These are phyloP conservation scores for Oeneis ivallda DNA, from an alignment of 2,888 invertebrate species.

Conservation along the genomic window DNA sequence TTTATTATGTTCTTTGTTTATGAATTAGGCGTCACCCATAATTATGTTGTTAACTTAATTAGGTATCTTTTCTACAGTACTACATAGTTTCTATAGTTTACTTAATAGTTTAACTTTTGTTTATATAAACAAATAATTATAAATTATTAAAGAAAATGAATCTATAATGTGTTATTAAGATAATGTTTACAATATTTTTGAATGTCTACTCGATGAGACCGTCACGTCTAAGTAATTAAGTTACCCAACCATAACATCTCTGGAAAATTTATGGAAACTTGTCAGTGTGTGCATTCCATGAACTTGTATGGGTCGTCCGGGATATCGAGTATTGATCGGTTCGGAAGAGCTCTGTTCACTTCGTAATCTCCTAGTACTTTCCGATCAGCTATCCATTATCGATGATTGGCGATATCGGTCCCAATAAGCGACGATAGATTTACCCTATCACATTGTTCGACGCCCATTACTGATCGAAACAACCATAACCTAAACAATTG, in stretches of 20 bases:
- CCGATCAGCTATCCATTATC: slow-evolving; percentile 76
- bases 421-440: slow-evolving; percentile 47
- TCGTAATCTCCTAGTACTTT: slow-evolving; percentile 67
- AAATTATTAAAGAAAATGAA: too few relatives aligned
- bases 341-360: slow-evolving; percentile 60
- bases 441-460: background rate
- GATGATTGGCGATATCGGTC: slow-evolving; percentile 64
- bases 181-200: too few relatives aligned
- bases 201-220: background rate
- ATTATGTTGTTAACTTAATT: too few relatives aligned
- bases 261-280: slow-evolving; percentile 41
- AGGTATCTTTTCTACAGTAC: too few relatives aligned
- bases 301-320: slow-evolving; percentile 55
- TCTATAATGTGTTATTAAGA: too few relatives aligned
- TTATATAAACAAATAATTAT: too few relatives aligned
- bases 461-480: too few relatives aligned
- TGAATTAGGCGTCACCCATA: too few relatives aligned
- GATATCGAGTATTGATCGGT: slow-evolving; percentile 70
- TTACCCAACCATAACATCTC: slow-evolving; percentile 18
- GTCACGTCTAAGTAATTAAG: slow-evolving; percentile 5
- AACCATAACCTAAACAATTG: too few relatives aligned
- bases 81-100: too few relatives aligned
- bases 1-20: too few relatives aligned
- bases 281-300: slow-evolving; percentile 47
- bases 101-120: too few relatives aligned